phyloP scores from a whole-genome alignment of 1,140 invertebrate species.

The Zaprionus inermis region DNA sequence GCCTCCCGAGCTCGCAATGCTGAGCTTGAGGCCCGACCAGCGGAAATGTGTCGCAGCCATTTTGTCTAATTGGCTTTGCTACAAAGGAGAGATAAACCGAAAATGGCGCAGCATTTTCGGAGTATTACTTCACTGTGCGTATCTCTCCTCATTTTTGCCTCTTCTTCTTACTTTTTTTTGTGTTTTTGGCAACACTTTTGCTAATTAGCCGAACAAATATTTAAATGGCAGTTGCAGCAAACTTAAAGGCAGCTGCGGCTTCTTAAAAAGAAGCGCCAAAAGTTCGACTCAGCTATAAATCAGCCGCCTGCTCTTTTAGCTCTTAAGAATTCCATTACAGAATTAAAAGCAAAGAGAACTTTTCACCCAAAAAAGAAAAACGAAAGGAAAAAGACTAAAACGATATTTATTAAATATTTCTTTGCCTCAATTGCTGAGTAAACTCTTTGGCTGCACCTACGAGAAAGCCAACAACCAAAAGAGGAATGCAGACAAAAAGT shows the following conservation, averaged over 20 bases:
- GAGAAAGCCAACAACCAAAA: slow-evolving; percentile 32
- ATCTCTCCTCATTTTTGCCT: slow-evolving; percentile 27
- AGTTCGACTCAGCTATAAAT: slow-evolving; percentile 64
- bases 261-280: slow-evolving; percentile 41
- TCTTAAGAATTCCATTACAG: slow-evolving; percentile 75
- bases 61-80: slow-evolving; percentile 79
- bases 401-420: slow-evolving; percentile 80
- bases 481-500: slow-evolving; percentile 44
- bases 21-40: slow-evolving; percentile 56
- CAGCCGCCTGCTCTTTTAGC: slow-evolving; percentile 26
- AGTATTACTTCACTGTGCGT: slow-evolving; percentile 30
- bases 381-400: slow-evolving; percentile 35
- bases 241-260: slow-evolving; percentile 61
- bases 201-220: slow-evolving; percentile 75
- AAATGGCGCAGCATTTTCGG: slow-evolving; percentile 74
- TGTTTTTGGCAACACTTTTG: slow-evolving; percentile 70
- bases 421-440: slow-evolving; percentile 67
- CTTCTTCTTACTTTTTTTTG: background rate
- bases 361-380: slow-evolving; percentile 27
- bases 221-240: slow-evolving; percentile 58
- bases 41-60: slow-evolving; percentile 81
- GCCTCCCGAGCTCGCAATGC: slow-evolving; percentile 26
- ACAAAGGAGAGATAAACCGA: slow-evolving; percentile 68
- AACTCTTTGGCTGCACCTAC: slow-evolving; percentile 69
- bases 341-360: slow-evolving; percentile 73